Evolutionary conservation across 2,888 invertebrate genomes (phyloP), one percentile per base, ranked within the genome.

Genomic region (Maniola hyperantus): DNA sequence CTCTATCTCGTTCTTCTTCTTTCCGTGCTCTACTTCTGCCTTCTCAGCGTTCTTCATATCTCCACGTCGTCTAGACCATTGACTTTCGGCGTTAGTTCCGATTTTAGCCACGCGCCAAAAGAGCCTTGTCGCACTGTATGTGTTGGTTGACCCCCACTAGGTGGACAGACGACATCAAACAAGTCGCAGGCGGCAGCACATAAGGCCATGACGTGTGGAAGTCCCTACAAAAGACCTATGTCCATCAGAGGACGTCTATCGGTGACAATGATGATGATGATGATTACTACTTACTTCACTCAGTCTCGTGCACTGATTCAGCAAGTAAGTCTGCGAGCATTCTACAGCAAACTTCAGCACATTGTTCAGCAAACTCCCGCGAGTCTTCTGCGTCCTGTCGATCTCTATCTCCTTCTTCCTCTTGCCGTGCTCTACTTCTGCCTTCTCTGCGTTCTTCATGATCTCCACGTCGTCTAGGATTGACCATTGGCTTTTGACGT

Each of bases 201-300:
- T n/a, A n/a, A n/a, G n/a, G n/a, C n/a, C n/a, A n/a, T n/a, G n/a
- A n/a, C n/a, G n/a, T n/a, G n/a, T n/a, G n/a, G n/a, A n/a, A n/a
- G n/a, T n/a, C n/a, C n/a, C n/a, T n/a, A n/a, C n/a, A n/a, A n/a
- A n/a, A n/a, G 26, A 26, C 26, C 26, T 26, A 26, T 26, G 26
- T 4, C 26, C 26, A 26, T 1, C 26, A 2, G 26, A 2, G 26
- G 26, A 26, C 26, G 26, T 26, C 26, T n/a, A n/a, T n/a, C n/a
- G n/a, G n/a, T n/a, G n/a, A n/a, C n/a, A n/a, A n/a, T n/a, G n/a
- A n/a, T n/a, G n/a, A n/a, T n/a, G n/a, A n/a, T n/a, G n/a, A n/a
- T n/a, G n/a, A n/a, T n/a, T n/a, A n/a, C n/a, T n/a, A 72, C 78
- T 67, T 7, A 92, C 91, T 84, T 94, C 94, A 69, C 93, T 94